A percentile compares a stretch with the other conserved stretches of the same genome.
Conservation (phyloP, 2,113 vertebrate genomes). For the Ageneiosus marmoratus region DNA sequence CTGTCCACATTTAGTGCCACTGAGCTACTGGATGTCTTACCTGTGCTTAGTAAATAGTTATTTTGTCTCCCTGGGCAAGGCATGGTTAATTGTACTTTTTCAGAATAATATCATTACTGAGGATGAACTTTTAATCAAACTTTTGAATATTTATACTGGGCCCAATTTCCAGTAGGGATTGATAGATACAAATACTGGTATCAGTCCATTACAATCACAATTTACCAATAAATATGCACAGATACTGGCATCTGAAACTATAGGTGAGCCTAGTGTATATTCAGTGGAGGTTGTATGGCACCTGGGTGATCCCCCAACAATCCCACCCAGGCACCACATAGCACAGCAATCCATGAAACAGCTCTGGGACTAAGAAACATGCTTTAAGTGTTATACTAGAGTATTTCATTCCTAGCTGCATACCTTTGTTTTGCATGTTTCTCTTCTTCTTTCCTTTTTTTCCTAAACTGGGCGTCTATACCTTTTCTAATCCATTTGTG, state of each 20-base stretch:
- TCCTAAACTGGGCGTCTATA: too few relatives aligned
- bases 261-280: not conserved
- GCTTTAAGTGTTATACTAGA: too few relatives aligned
- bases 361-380: too few relatives aligned
- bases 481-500: too few relatives aligned
- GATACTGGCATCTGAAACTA: not conserved
- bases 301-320: too few relatives aligned
- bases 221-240: not conserved
- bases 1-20: slow-evolving; percentile 57
- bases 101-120: slow-evolving; percentile 10
- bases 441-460: too few relatives aligned
- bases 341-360: too few relatives aligned
- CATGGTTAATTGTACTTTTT: slow-evolving; percentile 9
- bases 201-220: not conserved
- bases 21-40: slow-evolving; percentile 59
- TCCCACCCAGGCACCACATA: too few relatives aligned
- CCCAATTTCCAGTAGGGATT: not conserved
- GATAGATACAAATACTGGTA: not conserved
- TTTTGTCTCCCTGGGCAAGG: slow-evolving; percentile 9
- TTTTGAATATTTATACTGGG: not conserved
- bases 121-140: not conserved
- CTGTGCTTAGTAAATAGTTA: slow-evolving; percentile 9
- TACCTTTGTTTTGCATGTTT: too few relatives aligned
- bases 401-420: too few relatives aligned
- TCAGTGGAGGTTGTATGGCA: too few relatives aligned